phyloP scores from a whole-genome alignment of 2,888 invertebrate genomes.

The Baronia brevicornis region DNA sequence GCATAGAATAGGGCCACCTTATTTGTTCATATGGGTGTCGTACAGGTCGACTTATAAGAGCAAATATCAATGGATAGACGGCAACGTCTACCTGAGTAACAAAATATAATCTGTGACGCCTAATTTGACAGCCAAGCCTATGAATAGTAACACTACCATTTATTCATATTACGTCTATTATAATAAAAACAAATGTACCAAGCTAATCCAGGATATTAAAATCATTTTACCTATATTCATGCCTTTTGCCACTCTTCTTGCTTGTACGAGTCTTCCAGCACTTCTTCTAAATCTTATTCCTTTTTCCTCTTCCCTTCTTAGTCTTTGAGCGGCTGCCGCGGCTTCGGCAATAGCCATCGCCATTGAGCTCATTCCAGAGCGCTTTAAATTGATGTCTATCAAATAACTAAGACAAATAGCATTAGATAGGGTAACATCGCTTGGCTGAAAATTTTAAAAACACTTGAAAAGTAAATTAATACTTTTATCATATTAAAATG shows the following conservation, averaged over 20 bases:
- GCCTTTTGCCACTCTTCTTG: constrained; percentile 58
- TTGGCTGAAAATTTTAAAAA: constrained; percentile 40
- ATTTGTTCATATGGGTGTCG: too few relatives aligned
- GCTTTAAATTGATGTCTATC: constrained; percentile 58
- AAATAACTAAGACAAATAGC: constrained; percentile 65
- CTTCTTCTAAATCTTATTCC: constrained; percentile 63
- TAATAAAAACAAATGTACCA: too few relatives aligned
- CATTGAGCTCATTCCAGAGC: constrained; percentile 63
- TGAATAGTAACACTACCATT: too few relatives aligned
- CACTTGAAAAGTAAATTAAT: neutral
- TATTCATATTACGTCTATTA: too few relatives aligned
- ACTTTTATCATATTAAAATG: neutral
- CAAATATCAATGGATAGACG: too few relatives aligned
- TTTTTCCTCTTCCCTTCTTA: constrained; percentile 62
- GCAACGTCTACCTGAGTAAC: too few relatives aligned
- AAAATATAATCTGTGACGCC: too few relatives aligned
- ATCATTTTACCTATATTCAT: constrained; percentile 59
- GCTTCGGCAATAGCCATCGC: constrained; percentile 63
- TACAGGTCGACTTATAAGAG: too few relatives aligned
- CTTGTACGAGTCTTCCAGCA: constrained; percentile 63
- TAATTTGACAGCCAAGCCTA: too few relatives aligned
- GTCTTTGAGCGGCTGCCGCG: constrained; percentile 59
- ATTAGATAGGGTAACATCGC: constrained; percentile 54
- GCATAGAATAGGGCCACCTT: too few relatives aligned
- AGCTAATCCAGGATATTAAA: neutral